A percentile compares a stretch with the other conserved stretches of the same genome.
Evolutionary conservation across 2,113 vertebrate species (phyloP).

Genomic region (Urocynchramus pylzowi): DNA sequence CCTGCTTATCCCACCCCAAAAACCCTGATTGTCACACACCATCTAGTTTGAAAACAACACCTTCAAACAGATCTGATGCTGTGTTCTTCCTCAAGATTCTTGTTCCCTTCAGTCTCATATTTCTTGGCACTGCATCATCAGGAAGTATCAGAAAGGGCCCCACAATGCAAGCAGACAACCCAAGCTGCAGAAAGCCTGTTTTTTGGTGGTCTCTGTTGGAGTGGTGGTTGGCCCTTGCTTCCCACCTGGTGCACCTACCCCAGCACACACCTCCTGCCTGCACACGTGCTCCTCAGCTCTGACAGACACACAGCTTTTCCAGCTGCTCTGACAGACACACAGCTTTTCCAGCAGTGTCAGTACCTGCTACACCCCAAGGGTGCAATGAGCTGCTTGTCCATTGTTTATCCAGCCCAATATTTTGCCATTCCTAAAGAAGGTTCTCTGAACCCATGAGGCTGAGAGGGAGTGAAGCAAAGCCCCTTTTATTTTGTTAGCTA

Average conservation of each 20-base stretch:
- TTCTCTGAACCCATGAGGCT: neutral
- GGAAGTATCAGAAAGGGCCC: neutral
- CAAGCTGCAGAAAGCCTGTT: neutral
- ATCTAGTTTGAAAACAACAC: neutral
- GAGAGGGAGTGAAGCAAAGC: neutral
- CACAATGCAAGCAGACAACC: neutral
- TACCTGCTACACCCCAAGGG: slow-evolving; percentile 67
- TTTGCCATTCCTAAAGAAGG: neutral
- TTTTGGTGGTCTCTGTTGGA: neutral
- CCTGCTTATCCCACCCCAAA: neutral
- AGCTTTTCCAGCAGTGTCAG: slow-evolving; percentile 27
- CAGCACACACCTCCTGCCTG: neutral
- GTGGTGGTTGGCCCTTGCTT: slow-evolving; percentile 74
- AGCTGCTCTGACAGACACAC: neutral
- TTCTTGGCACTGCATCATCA: neutral
- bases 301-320: neutral
- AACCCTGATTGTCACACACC: neutral
- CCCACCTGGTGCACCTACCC: slow-evolving; percentile 18
- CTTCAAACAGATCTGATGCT: neutral
- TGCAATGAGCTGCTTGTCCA: slow-evolving; percentile 50
- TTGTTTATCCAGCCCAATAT: slow-evolving; percentile 65
- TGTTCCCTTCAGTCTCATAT: neutral
- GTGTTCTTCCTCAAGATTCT: slow-evolving; percentile 21
- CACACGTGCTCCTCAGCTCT: neutral
- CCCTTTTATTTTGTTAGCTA: neutral